Base-by-base conservation (phyloP, 2,113 vertebrate genomes). In the Mobula birostris region DNA sequence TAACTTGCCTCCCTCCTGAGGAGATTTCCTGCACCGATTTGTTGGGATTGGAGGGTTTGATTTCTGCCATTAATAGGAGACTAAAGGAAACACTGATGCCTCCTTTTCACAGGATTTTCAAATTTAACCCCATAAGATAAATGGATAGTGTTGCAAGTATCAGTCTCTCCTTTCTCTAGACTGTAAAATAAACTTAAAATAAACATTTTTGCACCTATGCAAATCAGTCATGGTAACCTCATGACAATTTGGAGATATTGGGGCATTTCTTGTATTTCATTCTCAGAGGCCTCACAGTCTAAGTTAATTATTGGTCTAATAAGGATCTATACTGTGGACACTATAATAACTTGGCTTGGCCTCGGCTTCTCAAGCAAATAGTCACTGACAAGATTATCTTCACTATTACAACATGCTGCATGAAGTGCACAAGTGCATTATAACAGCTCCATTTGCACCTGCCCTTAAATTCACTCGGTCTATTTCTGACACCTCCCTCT, bases 271-370 rank as follows among this genome's bases (percentile, higher is more conserved):
- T 93, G 70, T 74, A 93, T 74, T 93, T 93, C 68, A 56, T 93
- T 74, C 76, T 56, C 70, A 76, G 40, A 56, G 68, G 40, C 32
- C 91, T 70, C 21, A 74, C 74, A 93, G 68, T 93, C 36, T 76
- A 72, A 74, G 91, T 56, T 93, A 88, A 88, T 90, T 90, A 90
- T 90, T 68, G 85, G 63, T 90, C 85, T 74, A 93, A 93, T 93
- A 93, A 74, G 4, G 24, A 74, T 93, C 68, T 32, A 93, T 76
- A 74, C 12, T 48, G 68, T 76, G 70, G 70, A 74, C 91, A 48
- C 24, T 74, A 21, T 56, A 72, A 74, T 93, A 8, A 70, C 40
- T 93, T 27, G 48, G 29, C 68, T 93, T 40, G 74, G 70, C 66
- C 70, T 93, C 11, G 24, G 12, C 70, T 93, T 70, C 36, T 93